These are phyloP conservation scores for Erannis defoliaria DNA, from an alignment of 2,888 invertebrate species.

Conservation along the genomic window DNA sequence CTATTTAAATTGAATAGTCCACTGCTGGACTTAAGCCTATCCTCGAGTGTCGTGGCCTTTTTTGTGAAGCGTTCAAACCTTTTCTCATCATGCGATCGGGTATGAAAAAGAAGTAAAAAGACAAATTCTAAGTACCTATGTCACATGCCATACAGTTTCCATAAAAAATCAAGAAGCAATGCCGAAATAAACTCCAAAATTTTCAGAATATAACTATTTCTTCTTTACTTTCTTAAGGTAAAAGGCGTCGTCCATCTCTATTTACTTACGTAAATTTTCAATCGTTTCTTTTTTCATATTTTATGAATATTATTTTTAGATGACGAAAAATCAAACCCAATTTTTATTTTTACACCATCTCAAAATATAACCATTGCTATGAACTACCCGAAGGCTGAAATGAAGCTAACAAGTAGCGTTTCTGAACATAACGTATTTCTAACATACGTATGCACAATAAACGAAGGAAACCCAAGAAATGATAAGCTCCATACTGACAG, in stretches of 20 bases:
- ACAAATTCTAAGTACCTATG: not conserved
- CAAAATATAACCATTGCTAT: conserved; percentile 30
- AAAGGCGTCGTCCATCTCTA: not conserved
- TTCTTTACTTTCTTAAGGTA: not conserved
- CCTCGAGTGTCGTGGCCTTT: not conserved
- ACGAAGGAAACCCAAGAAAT: conserved; percentile 60
- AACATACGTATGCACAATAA: conserved; percentile 71
- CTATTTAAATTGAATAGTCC: too few species aligned
- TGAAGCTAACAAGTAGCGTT: conserved; percentile 62
- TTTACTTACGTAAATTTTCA: not conserved
- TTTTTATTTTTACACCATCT: conserved; percentile 8
- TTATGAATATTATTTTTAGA: conserved; percentile 9
- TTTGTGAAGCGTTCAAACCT: not conserved
- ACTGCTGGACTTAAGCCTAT: too few species aligned
- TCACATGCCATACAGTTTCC: not conserved
- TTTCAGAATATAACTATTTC: not conserved
- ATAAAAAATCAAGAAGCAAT: not conserved
- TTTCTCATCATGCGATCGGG: not conserved
- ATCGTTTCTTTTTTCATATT: not conserved
- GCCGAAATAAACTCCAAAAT: not conserved
- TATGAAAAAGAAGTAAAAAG: conserved; percentile 1
- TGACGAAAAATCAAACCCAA: conserved; percentile 7
- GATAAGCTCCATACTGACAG: conserved; percentile 33
- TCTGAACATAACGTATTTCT: conserved; percentile 72
- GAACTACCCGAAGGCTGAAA: conserved; percentile 45